Percentiles rank a stretch among this genome's conserved stretches.
Conservation (phyloP, 2,113 vertebrate species). For the Silurus asotus region DNA sequence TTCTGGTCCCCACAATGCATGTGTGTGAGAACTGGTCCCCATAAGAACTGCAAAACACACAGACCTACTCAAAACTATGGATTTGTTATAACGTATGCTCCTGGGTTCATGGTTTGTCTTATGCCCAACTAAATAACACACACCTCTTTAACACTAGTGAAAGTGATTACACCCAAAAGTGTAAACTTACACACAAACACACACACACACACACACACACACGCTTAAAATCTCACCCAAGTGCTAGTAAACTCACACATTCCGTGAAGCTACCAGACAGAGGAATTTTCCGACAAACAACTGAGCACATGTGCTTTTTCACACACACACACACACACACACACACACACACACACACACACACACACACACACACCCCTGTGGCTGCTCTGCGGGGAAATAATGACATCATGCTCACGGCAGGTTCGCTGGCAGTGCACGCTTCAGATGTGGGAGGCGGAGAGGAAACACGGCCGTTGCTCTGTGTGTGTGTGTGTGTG, state of each 20-base stretch:
- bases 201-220: constrained; percentile 32
- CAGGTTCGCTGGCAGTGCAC: constrained; percentile 49
- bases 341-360: constrained; percentile 22
- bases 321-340: constrained; percentile 7
- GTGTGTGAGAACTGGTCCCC: background rate
- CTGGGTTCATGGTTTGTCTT: background rate
- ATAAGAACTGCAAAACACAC: background rate
- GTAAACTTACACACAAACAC: background rate
- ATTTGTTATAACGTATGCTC: background rate
- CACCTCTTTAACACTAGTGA: constrained; percentile 18
- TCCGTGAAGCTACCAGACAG: constrained; percentile 47
- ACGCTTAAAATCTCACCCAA: constrained; percentile 6
- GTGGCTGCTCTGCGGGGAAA: constrained; percentile 45
- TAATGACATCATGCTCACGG: constrained; percentile 56
- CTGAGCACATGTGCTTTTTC: constrained; percentile 7
- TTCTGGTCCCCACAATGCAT: constrained; percentile 4
- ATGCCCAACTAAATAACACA: background rate
- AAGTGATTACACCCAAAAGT: background rate
- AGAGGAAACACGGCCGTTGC: constrained; percentile 51
- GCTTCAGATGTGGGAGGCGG: constrained; percentile 41
- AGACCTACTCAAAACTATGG: background rate
- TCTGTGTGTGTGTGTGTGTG: constrained; percentile 43
- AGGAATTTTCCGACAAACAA: constrained; percentile 53
- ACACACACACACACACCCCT: constrained; percentile 19
- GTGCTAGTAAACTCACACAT: constrained; percentile 45